Evolutionary conservation across 2,888 invertebrate genomes (phyloP), one percentile per base, ranked within the genome.

Genomic region (Calliscelio sp.): DNA sequence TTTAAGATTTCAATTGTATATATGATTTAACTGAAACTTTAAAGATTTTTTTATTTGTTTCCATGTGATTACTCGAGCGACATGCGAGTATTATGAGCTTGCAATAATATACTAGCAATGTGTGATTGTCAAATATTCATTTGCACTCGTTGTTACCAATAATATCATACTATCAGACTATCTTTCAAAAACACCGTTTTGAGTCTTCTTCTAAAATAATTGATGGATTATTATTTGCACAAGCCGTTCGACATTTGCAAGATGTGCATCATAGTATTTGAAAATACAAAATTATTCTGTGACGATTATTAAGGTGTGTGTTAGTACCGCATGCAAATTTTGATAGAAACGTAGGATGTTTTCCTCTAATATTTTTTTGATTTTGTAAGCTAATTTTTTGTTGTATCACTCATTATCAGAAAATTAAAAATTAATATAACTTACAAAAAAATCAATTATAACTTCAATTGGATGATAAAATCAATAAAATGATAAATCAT

Each of bases 61-160:
- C 53, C 24, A 41, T 18, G 16, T 74, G 49, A 49, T 80, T 84
- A 84, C 73, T 84, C 46, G 73, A 81, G 77, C 80, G 57, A 68
- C 81, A 81, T 85, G 84, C 84, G 61, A 59, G 57, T 75, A 65
- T 79, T 70, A 84, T 74, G 68, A 79, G 59, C 22, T 68, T 79
- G 79, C 70, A 77, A 44, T 55, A 59, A 22, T 55, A 66, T 22
- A 46, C 53, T 63, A 77, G 70, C 71, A 71, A 55, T 65, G 28
- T 66, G 68, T 70, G 51, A 53, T 75, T 74, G 6, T 66, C 38
- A 65, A 55, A 38, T 7, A 16, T 75, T 57, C 63, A 46, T 35
- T 28, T 51, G 75, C 22, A 66, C 10, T 28, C 8, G 16, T 55
- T 44, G 16, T 66, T 66, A 51, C n/a, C 10, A 18, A 41, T 63